Percentiles rank a stretch among this genome's conserved stretches.
These are phyloP conservation scores for Garra rufa DNA, from an alignment of 2,113 vertebrate genomes.

Conservation along the genomic window DNA sequence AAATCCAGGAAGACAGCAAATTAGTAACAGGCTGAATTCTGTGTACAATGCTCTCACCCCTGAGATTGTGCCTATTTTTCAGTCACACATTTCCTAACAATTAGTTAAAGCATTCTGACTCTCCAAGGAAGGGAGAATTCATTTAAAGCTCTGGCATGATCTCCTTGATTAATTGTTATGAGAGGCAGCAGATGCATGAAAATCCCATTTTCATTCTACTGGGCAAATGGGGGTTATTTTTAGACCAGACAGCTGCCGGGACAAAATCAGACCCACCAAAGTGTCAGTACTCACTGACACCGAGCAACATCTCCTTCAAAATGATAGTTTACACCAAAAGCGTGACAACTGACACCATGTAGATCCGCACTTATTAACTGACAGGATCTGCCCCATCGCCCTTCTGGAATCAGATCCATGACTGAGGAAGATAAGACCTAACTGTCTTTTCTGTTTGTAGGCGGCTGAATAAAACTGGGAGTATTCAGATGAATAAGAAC, in stretches of 20 bases:
- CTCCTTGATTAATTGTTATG: constrained; percentile 75
- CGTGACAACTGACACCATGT: constrained; percentile 51
- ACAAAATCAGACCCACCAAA: constrained; percentile 40
- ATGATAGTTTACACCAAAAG: constrained; percentile 44
- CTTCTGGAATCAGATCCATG: neutral
- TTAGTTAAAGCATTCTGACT: constrained; percentile 62
- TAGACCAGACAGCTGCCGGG: constrained; percentile 65
- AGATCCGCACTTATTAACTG: constrained; percentile 8
- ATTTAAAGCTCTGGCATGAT: constrained; percentile 65
- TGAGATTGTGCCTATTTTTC: constrained; percentile 63
- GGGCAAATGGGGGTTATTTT: constrained; percentile 70
- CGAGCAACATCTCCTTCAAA: constrained; percentile 12
- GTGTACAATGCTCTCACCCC: constrained; percentile 24
- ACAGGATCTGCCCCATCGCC: neutral
- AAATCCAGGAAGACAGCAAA: constrained; percentile 34
- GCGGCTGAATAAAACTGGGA: neutral
- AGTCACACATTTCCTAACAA: constrained; percentile 69
- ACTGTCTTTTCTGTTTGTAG: neutral
- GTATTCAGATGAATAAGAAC: neutral
- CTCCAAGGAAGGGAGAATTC: constrained; percentile 65
- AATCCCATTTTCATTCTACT: constrained; percentile 70
- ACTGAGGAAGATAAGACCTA: neutral
- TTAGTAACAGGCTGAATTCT: neutral
- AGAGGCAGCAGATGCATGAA: constrained; percentile 68
- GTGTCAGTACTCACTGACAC: constrained; percentile 40